Conservation (phyloP, 2,797 vertebrate genomes). For the Parauchenoglanis punctatus region DNA sequence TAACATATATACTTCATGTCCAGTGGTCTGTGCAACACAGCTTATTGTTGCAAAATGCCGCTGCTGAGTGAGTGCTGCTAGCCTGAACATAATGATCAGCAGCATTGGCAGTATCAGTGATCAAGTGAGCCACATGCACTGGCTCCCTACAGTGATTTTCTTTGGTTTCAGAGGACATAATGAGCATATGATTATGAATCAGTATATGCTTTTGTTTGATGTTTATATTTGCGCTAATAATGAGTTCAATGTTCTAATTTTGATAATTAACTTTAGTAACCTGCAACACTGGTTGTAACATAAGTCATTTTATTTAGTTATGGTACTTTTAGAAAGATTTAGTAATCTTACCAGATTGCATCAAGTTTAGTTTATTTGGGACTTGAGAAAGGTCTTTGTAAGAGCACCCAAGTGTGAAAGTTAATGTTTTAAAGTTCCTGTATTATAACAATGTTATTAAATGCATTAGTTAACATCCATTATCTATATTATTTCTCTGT, state of each 20-base stretch:
- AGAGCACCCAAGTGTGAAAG: background rate
- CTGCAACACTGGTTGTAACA: background rate
- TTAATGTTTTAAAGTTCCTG: background rate
- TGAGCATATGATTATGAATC: background rate
- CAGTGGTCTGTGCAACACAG: constrained; percentile 35
- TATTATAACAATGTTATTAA: no score
- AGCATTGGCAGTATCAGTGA: constrained; percentile 1
- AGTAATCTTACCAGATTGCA: background rate
- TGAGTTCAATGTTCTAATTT: background rate
- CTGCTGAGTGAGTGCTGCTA: background rate
- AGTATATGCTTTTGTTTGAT: background rate
- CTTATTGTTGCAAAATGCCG: constrained; percentile 22
- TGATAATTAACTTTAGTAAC: background rate
- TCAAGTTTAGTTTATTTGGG: background rate
- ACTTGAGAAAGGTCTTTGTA: background rate
- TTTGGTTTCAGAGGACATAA: background rate
- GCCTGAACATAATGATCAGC: constrained; percentile 7
- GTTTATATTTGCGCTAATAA: background rate
- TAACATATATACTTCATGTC: constrained; percentile 57
- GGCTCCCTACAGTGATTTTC: background rate
- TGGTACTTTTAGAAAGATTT: background rate
- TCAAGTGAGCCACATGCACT: background rate
- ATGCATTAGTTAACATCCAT: background rate
- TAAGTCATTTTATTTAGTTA: background rate
- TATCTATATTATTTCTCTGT: no score